phyloP scores from a whole-genome alignment of 2,888 invertebrate species.

The Platerodrilus igneus region DNA sequence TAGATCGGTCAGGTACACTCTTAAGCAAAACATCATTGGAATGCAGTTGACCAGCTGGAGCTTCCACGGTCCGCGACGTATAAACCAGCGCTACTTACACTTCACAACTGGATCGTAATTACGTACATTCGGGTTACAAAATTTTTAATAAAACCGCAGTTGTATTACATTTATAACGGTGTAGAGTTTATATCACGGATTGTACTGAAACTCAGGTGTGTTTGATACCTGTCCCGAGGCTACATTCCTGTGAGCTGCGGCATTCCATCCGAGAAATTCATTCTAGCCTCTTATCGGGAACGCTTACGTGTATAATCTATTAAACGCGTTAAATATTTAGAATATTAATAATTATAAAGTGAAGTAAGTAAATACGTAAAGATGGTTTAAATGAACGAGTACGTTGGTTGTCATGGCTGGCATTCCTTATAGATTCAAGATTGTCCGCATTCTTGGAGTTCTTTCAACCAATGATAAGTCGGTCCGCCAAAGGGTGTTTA shows the following conservation, averaged over 20 bases:
- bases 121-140: conserved; percentile 37
- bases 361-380: too few relatives aligned
- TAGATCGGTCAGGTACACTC: conserved; percentile 48
- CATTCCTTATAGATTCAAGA: too few relatives aligned
- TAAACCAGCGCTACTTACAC: conserved; percentile 23
- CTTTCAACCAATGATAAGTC: too few relatives aligned
- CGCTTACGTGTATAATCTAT: too few relatives aligned
- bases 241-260: conserved; percentile 48
- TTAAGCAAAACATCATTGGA: conserved; percentile 47
- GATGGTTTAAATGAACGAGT: too few relatives aligned
- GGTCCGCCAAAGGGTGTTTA: too few relatives aligned
- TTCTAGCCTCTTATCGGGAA: conserved; percentile 19
- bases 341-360: too few relatives aligned
- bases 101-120: conserved; percentile 34
- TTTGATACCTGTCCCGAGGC: conserved; percentile 46
- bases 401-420: too few relatives aligned
- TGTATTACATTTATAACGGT: conserved; percentile 3
- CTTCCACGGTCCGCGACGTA: conserved; percentile 17
- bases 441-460: too few relatives aligned
- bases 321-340: too few relatives aligned
- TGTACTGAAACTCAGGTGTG: conserved; percentile 49
- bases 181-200: conserved; percentile 30
- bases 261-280: conserved; percentile 47
- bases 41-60: conserved; percentile 41
- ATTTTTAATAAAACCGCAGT: conserved; percentile 16